These are phyloP conservation scores for Thomomys bottae DNA, from an alignment of 2,113 vertebrate genomes.

Conservation along the genomic window DNA sequence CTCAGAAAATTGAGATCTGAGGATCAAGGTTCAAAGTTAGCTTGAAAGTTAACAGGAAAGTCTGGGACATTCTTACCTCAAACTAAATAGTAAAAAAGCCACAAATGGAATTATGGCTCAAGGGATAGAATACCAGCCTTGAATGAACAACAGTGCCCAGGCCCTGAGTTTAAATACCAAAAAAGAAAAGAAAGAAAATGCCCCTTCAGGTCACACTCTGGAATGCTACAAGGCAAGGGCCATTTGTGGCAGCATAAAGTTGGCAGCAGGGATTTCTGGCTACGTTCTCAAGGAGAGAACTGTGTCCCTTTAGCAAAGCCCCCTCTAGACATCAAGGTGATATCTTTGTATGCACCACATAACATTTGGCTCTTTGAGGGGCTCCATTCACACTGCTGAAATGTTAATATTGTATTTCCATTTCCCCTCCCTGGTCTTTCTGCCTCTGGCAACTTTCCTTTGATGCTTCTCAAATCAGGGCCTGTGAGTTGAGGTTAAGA, in stretches of 20 bases:
- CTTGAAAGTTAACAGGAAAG: no score
- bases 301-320: background rate
- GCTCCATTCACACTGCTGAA: conserved; percentile 17
- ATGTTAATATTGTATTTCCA: conserved; percentile 15
- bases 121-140: no score
- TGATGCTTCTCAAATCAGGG: conserved; percentile 37
- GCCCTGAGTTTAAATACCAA: no score
- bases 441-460: conserved; percentile 45
- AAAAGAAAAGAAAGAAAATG: background rate
- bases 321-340: background rate
- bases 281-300: background rate
- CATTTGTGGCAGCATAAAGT: background rate
- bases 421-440: background rate
- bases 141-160: no score
- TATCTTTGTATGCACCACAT: background rate
- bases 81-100: no score
- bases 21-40: no score
- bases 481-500: conserved; percentile 47
- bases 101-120: no score
- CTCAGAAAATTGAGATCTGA: no score
- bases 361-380: conserved; percentile 11
- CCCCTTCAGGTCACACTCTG: background rate
- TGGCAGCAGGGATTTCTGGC: background rate
- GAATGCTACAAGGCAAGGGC: background rate
- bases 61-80: no score